Percentiles rank a stretch among this genome's conserved stretches.
phyloP scores from a whole-genome alignment of 2,888 invertebrate species.

The Coleophora deauratella region DNA sequence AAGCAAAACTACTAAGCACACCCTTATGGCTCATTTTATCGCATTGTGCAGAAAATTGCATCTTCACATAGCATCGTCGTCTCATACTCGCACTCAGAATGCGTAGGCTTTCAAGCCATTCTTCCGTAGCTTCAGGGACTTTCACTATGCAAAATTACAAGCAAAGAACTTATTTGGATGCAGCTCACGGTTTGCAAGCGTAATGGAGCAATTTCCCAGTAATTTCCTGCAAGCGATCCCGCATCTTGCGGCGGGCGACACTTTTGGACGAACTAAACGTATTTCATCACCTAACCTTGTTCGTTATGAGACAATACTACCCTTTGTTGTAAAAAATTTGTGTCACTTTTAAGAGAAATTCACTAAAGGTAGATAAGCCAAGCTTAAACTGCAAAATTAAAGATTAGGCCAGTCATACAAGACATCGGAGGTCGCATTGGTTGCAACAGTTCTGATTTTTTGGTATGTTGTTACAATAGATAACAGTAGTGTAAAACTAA shows the following conservation, averaged over 20 bases:
- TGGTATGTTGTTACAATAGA: too few species aligned
- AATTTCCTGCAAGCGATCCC: conserved; percentile 63
- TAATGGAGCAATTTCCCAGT: conserved; percentile 70
- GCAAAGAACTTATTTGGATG: conserved; percentile 65
- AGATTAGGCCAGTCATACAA: too few species aligned
- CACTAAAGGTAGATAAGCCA: too few species aligned
- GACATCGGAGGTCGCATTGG: too few species aligned
- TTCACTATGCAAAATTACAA: conserved; percentile 43
- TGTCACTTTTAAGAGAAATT: too few species aligned
- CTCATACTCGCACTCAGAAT: not conserved
- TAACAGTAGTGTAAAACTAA: too few species aligned
- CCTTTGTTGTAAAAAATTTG: too few species aligned
- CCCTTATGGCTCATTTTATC: too few species aligned
- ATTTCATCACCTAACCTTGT: not conserved
- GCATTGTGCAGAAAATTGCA: not conserved
- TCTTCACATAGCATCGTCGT: not conserved
- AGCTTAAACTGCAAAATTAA: too few species aligned
- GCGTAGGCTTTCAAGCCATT: conserved; percentile 8
- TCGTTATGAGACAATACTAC: not conserved
- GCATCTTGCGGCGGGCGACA: conserved; percentile 50
- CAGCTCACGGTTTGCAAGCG: conserved; percentile 66
- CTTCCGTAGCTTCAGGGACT: too few species aligned
- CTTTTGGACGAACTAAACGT: conserved; percentile 6
- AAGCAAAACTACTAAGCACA: too few species aligned
- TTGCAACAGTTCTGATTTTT: too few species aligned